Conservation (phyloP, 2,888 invertebrate species). For the Portevinia maculata region DNA sequence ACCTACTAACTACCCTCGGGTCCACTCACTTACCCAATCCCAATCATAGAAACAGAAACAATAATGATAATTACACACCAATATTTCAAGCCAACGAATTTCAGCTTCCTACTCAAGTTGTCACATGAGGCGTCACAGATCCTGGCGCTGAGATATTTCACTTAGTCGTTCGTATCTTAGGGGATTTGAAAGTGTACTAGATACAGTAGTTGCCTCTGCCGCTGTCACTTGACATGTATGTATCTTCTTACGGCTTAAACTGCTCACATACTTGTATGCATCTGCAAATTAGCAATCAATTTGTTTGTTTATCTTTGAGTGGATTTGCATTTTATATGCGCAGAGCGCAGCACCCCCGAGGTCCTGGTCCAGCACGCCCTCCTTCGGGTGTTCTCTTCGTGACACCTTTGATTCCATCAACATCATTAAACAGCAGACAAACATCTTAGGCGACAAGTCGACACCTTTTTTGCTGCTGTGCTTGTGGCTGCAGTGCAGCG, state of each 20-base stretch:
- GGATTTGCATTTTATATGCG: conserved; percentile 48
- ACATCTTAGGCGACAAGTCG: conserved; percentile 45
- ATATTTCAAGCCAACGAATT: conserved; percentile 41
- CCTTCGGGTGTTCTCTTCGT: conserved; percentile 16
- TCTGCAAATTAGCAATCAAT: conserved; percentile 52
- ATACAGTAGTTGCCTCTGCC: no score
- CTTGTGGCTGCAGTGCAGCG: conserved; percentile 10
- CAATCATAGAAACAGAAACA: conserved; percentile 56
- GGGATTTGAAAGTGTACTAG: background rate
- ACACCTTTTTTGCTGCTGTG: conserved; percentile 47
- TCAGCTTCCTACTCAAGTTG: conserved; percentile 70
- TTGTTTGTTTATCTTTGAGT: conserved; percentile 65
- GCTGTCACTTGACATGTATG: background rate
- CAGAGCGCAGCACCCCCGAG: conserved; percentile 9
- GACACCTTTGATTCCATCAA: conserved; percentile 66
- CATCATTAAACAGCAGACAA: conserved; percentile 50
- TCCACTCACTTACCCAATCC: conserved; percentile 32
- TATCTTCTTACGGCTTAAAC: conserved; percentile 31
- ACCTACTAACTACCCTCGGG: conserved; percentile 14
- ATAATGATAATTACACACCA: conserved; percentile 69
- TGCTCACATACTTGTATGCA: conserved; percentile 7
- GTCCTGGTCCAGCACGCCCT: conserved; percentile 3
- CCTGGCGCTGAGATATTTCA: conserved; percentile 31
- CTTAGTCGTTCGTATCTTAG: background rate
- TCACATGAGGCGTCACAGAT: conserved; percentile 63